Percentiles rank a stretch among this genome's conserved stretches.
phyloP scores from a whole-genome alignment of 2,113 vertebrate species.

The Pteruthius melanotis region DNA sequence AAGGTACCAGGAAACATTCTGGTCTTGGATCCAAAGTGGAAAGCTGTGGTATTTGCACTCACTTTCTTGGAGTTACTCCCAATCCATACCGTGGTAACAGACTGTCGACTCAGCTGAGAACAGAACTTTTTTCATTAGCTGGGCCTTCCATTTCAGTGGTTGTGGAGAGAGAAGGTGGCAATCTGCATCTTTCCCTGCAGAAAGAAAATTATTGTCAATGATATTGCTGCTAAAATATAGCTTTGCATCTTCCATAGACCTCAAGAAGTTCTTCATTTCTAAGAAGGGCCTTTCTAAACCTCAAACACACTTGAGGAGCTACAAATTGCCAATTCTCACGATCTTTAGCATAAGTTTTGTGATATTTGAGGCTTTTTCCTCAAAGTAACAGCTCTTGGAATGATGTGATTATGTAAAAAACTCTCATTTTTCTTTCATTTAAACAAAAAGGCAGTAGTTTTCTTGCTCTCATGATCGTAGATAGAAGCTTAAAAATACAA shows the following conservation, averaged over 20 bases:
- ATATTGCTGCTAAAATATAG: background rate
- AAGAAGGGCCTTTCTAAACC: background rate
- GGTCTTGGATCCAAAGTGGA: background rate
- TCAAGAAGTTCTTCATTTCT: background rate
- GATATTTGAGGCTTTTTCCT: conserved; percentile 23
- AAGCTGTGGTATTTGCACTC: background rate
- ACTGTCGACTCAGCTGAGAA: background rate
- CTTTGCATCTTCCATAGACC: background rate
- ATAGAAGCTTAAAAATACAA: background rate
- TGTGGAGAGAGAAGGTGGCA: background rate
- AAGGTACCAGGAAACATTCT: background rate
- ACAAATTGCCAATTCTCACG: background rate
- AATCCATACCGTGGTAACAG: background rate
- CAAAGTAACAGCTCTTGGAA: background rate
- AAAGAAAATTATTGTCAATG: background rate
- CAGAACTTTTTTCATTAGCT: background rate
- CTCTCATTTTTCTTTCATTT: background rate
- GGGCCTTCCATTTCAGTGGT: background rate
- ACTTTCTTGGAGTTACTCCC: conserved; percentile 1
- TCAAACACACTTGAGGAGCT: background rate
- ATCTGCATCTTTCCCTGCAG: background rate
- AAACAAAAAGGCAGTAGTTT: conserved; percentile 12
- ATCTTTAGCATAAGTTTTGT: background rate
- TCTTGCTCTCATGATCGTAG: background rate
- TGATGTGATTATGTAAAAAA: background rate